These are phyloP conservation scores for Coranthus polyacanthus DNA, from an alignment of 2,797 vertebrate genomes.

Conservation along the genomic window DNA sequence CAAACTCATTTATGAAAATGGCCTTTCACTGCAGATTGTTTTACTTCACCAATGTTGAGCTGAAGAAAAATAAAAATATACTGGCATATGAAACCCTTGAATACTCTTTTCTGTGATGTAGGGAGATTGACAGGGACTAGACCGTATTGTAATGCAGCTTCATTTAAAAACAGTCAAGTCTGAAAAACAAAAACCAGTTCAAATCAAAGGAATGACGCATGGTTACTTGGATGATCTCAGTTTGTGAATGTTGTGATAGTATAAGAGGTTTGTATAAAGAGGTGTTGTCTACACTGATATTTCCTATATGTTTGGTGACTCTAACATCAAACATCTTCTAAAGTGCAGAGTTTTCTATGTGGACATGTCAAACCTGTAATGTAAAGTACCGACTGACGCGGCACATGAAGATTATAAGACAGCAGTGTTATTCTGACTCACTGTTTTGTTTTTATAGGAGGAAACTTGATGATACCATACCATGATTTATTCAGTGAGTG, in stretches of 20 bases:
- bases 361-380: no score
- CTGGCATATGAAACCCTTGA: not conserved
- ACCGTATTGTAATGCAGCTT: constrained; percentile 4
- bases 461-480: no score
- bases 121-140: constrained; percentile 13
- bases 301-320: no score
- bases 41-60: not conserved
- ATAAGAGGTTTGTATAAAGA: no score
- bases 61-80: not conserved
- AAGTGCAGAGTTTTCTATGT: no score
- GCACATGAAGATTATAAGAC: no score
- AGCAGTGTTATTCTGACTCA: no score
- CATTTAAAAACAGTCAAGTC: constrained; percentile 1
- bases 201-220: constrained; percentile 29
- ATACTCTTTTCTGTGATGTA: not conserved
- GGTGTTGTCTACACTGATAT: constrained; percentile 26
- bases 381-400: no score
- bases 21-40: constrained; percentile 7
- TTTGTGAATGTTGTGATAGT: constrained; percentile 5
- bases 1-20: constrained; percentile 33
- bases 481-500: no score
- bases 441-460: no score
- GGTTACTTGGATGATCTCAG: not conserved
- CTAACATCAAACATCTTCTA: no score
- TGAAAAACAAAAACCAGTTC: not conserved